Conservation (phyloP, 2,888 invertebrate genomes). For the Pemphredon lugubris region DNA sequence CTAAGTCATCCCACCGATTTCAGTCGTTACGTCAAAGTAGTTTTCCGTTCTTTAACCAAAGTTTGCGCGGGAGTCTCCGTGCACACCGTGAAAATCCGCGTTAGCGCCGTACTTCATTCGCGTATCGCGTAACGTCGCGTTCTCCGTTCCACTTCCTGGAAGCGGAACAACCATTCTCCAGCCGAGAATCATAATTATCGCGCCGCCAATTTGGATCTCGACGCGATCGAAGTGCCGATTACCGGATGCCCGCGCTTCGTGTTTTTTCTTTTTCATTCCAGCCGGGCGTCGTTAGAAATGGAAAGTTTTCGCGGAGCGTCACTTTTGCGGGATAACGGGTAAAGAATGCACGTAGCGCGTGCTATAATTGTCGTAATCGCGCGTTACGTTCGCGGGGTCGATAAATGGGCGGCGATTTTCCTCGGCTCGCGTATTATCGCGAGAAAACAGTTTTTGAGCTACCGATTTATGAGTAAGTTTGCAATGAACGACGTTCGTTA, state of each 20-base stretch:
- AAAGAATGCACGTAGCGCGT: constrained; percentile 21
- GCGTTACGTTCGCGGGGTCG: constrained; percentile 21
- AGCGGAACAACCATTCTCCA: constrained; percentile 6
- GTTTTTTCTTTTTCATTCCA: neutral
- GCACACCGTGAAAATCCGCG: constrained; percentile 30
- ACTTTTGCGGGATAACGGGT: constrained; percentile 4
- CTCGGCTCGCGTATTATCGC: neutral
- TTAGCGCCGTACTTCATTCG: constrained; percentile 7
- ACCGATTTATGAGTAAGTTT: neutral
- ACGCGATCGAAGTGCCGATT: neutral
- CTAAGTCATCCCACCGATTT: constrained; percentile 18
- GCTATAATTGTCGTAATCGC: constrained; percentile 42
- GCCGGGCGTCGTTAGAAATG: constrained; percentile 25
- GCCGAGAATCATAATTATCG: neutral
- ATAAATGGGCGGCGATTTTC: constrained; percentile 16
- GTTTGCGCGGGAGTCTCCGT: constrained; percentile 28
- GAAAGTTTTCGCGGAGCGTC: constrained; percentile 33
- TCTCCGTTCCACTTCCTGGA: constrained; percentile 38
- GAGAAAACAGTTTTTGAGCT: constrained; percentile 17
- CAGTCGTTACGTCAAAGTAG: constrained; percentile 33
- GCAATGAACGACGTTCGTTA: constrained; percentile 5
- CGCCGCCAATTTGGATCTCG: constrained; percentile 17
- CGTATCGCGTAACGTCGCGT: constrained; percentile 18
- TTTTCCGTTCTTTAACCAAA: constrained; percentile 35
- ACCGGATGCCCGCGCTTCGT: constrained; percentile 2